Percentiles rank a stretch among this genome's conserved stretches.
These are phyloP conservation scores for Drepanosiphum platanoidis DNA, from an alignment of 2,888 invertebrate species.

Conservation along the genomic window DNA sequence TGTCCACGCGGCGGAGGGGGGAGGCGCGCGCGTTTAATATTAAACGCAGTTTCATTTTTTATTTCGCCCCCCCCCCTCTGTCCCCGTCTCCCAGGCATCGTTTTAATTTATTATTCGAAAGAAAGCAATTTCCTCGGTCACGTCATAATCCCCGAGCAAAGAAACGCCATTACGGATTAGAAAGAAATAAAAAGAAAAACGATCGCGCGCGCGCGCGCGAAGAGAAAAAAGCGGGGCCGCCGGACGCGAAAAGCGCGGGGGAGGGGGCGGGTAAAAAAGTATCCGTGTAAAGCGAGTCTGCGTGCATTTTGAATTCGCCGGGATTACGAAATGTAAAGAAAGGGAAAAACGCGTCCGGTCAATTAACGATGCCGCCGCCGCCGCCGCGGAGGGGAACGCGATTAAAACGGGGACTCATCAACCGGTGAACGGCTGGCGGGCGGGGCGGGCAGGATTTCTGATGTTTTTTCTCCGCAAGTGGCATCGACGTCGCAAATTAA, in stretches of 20 bases:
- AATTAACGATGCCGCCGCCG: slow-evolving; percentile 58
- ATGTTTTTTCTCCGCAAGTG: slow-evolving; percentile 27
- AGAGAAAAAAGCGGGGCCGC: not conserved
- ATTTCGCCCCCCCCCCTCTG: not conserved
- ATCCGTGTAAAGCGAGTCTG: slow-evolving; percentile 13
- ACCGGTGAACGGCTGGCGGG: too few relatives aligned
- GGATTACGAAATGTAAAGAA: slow-evolving; percentile 61
- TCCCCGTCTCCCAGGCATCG: not conserved
- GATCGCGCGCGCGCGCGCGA: not conserved
- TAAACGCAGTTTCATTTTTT: not conserved
- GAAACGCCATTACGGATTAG: slow-evolving; percentile 32
- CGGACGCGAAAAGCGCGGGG: not conserved
- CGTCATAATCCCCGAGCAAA: slow-evolving; percentile 31
- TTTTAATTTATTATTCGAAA: slow-evolving; percentile 56
- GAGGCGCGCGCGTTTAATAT: slow-evolving; percentile 32
- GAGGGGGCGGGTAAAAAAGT: not conserved
- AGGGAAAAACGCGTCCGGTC: slow-evolving; percentile 62
- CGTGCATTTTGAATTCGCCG: slow-evolving; percentile 41
- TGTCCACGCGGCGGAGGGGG: too few relatives aligned
- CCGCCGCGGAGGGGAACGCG: slow-evolving; percentile 49
- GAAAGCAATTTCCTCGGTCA: slow-evolving; percentile 56
- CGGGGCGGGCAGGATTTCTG: not conserved
- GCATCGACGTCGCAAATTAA: slow-evolving; percentile 60
- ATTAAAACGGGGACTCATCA: slow-evolving; percentile 52
- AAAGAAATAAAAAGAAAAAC: slow-evolving; percentile 13